Base-by-base conservation (phyloP, 2,797 vertebrate species). In the Botia almorhae region DNA sequence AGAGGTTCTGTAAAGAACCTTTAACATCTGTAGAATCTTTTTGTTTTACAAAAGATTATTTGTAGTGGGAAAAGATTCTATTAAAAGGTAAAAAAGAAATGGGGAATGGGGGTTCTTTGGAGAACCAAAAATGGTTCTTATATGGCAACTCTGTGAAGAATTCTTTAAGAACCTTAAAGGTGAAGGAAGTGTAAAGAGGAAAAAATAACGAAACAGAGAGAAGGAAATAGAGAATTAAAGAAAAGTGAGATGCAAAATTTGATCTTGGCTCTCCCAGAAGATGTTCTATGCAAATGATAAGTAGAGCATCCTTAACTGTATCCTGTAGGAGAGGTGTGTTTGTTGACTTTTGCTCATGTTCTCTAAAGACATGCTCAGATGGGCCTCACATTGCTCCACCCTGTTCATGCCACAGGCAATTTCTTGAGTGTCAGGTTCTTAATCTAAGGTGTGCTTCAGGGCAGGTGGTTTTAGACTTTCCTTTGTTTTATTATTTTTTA, bases 261-360 rank as follows among this genome's bases (percentile, higher is more conserved):
- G 1, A 26, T 7, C 64, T 68, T 7, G 58, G 6, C 19, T 43
- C 2, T 74, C 61, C 56, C 50, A 48, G 51, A 91, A 92, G 91
- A 91, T 88, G 89, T 90, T 48, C 53, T 80, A 93, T 94, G 91
- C 91, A 93, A 94, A 94, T 91, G 90, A 56, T 8, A 87, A 82
- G 86, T 86, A 19, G 83, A 81, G 91, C 91, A 94, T 95, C 93
- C 93, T 94, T 90, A 74, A 87, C 78, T 88, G 87, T 88, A 95
- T 95, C 93, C 93, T 94, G 94, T 91, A 93, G 87, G 87, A 82
- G 85, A 83, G 90, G 91, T 83, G 86, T 72, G 83, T 67, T 78
- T 94, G 92, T 94, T 94, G 91, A 91, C 92, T 84, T 87, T 91
- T 83, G 89, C 76, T 70, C 81, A 51, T 80, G 82, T 61, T 80